phyloP scores from a whole-genome alignment of 1,140 invertebrate genomes.

The Neodiprion lecontei region DNA sequence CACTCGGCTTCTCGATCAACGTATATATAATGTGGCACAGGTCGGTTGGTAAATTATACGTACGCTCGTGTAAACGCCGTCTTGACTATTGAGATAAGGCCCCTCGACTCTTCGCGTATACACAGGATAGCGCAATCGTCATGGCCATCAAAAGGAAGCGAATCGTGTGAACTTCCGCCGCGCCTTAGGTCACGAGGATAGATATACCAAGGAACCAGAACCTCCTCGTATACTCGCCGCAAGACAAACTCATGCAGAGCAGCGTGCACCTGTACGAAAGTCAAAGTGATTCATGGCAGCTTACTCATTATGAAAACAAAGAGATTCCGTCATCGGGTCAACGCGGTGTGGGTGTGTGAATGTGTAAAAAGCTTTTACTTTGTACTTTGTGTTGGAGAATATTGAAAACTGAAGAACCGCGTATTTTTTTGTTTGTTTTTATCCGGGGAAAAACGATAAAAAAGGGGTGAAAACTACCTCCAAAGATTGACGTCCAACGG shows the following conservation, averaged over 20 bases:
- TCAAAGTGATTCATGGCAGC: not conserved
- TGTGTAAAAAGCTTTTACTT: too few species aligned
- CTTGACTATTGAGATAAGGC: not conserved
- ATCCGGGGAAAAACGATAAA: too few species aligned
- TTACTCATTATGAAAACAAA: too few species aligned
- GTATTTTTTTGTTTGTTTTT: too few species aligned
- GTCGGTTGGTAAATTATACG: not conserved
- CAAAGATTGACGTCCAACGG: too few species aligned
- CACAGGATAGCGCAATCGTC: not conserved
- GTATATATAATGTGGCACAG: not conserved
- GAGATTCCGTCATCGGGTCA: too few species aligned
- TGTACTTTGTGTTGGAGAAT: too few species aligned
- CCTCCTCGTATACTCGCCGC: too few species aligned
- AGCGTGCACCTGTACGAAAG: not conserved
- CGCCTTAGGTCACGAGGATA: not conserved
- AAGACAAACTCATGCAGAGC: too few species aligned
- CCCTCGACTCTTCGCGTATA: not conserved
- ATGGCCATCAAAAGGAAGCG: not conserved
- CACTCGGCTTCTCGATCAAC: not conserved
- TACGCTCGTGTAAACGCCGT: not conserved
- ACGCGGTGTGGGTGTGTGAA: too few species aligned
- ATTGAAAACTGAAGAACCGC: too few species aligned
- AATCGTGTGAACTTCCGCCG: constrained; percentile 5
- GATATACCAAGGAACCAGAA: not conserved
- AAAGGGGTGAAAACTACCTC: too few species aligned